These are phyloP conservation scores for Poicephalus meyeri DNA, from an alignment of 2,113 vertebrate genomes.

Conservation along the genomic window DNA sequence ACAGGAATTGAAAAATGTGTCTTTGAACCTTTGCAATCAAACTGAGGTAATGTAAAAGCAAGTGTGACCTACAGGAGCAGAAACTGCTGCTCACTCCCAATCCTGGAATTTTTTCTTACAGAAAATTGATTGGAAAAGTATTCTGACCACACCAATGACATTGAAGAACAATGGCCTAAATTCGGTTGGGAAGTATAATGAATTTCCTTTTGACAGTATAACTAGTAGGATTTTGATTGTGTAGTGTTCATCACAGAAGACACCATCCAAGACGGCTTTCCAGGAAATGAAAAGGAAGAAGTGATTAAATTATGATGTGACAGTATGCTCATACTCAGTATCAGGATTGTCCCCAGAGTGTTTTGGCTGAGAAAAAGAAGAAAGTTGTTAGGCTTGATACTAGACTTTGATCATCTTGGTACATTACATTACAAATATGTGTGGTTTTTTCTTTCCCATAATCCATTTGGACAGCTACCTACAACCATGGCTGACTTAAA, in stretches of 20 bases:
- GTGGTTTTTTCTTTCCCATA: neutral
- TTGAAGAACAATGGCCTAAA: neutral
- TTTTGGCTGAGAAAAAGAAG: neutral
- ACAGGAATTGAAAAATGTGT: neutral
- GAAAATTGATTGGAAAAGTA: neutral
- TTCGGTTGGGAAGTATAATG: neutral
- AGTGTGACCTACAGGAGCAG: neutral
- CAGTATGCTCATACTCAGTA: neutral
- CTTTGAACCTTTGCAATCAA: neutral
- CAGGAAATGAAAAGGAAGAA: neutral
- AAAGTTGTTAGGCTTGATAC: neutral
- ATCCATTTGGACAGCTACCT: neutral
- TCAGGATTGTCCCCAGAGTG: neutral
- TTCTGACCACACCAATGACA: neutral
- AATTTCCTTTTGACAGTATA: constrained; percentile 12
- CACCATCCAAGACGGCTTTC: neutral
- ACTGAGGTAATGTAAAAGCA: neutral
- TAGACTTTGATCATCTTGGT: neutral
- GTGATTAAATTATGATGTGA: neutral
- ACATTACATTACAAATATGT: neutral
- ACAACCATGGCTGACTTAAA: neutral
- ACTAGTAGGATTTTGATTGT: constrained; percentile 34
- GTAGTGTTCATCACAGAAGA: neutral
- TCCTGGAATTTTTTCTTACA: neutral
- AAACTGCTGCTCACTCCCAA: neutral